Evolutionary conservation across 1,140 invertebrate genomes (phyloP).

Genomic region (Ceratina japonica): DNA sequence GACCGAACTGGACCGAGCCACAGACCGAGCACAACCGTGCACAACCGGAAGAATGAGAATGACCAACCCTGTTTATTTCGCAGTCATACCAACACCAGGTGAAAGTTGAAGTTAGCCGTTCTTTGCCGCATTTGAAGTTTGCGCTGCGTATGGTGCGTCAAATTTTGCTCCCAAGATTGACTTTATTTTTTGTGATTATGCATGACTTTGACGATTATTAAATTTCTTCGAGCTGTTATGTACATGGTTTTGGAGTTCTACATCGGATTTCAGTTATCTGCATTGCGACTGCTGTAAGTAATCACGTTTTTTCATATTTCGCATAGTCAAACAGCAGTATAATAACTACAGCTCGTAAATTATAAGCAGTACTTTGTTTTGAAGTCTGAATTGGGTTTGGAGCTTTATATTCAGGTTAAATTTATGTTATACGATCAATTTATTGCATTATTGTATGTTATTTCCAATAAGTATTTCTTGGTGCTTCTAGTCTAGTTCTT

Average conservation of each 20-base stretch:
- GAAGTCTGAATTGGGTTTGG: neutral
- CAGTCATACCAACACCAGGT: constrained; percentile 11
- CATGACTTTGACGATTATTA: constrained; percentile 4
- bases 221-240: constrained; percentile 44
- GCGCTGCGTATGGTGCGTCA: neutral
- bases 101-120: neutral
- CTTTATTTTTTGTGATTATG: constrained; percentile 38
- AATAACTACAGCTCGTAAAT: neutral
- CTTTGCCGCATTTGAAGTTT: too few species aligned
- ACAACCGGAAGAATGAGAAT: constrained; percentile 50
- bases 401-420: constrained; percentile 1
- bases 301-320: constrained; percentile 4
- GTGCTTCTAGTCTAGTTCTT: too few species aligned
- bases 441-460: neutral
- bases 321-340: neutral
- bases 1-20: too few species aligned
- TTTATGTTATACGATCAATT: neutral
- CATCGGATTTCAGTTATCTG: constrained; percentile 30
- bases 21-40: too few species aligned
- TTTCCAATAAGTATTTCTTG: too few species aligned
- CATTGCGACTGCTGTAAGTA: neutral
- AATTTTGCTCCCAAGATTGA: neutral
- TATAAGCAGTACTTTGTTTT: neutral
- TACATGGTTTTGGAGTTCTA: constrained; percentile 32
- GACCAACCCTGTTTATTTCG: neutral